Percentiles rank a stretch among this genome's conserved stretches.
Conservation (phyloP, 2,888 invertebrate genomes). For the Leptopilina myrica region DNA sequence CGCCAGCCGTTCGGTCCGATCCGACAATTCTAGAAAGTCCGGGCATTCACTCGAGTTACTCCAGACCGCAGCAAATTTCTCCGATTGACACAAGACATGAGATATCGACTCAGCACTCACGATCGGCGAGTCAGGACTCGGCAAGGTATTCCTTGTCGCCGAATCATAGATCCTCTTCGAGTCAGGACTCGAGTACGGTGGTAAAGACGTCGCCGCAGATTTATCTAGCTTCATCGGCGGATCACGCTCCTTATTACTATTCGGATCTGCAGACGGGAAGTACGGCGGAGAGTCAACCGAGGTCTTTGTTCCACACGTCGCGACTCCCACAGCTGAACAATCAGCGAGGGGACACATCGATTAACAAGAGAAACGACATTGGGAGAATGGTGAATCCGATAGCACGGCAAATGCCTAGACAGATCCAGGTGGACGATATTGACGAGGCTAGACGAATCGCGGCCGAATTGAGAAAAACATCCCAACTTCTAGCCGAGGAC, state of each 20-base stretch:
- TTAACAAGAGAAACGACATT: conserved; percentile 79
- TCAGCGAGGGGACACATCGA: conserved; percentile 82
- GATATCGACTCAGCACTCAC: conserved; percentile 57
- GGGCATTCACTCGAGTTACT: conserved; percentile 65
- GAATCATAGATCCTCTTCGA: conserved; percentile 65
- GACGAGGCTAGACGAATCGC: conserved; percentile 73
- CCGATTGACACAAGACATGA: not conserved
- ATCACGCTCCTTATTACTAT: conserved; percentile 91
- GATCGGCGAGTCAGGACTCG: conserved; percentile 67
- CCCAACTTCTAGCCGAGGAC: conserved; percentile 70
- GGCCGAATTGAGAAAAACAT: conserved; percentile 72
- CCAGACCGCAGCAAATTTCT: conserved; percentile 46
- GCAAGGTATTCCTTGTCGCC: conserved; percentile 62
- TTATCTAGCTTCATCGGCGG: conserved; percentile 70
- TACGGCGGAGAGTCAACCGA: conserved; percentile 43
- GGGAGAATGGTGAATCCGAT: conserved; percentile 87
- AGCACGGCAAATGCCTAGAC: conserved; percentile 67
- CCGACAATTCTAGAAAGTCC: not conserved
- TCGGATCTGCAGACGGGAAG: conserved; percentile 81
- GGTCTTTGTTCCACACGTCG: conserved; percentile 60
- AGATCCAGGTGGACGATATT: conserved; percentile 70
- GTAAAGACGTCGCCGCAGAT: conserved; percentile 46
- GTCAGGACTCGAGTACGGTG: conserved; percentile 58
- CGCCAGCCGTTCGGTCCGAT: conserved; percentile 55
- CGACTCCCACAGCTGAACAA: conserved; percentile 81